These are phyloP conservation scores for Fregetta grallaria DNA, from an alignment of 2,113 vertebrate genomes.

Conservation along the genomic window DNA sequence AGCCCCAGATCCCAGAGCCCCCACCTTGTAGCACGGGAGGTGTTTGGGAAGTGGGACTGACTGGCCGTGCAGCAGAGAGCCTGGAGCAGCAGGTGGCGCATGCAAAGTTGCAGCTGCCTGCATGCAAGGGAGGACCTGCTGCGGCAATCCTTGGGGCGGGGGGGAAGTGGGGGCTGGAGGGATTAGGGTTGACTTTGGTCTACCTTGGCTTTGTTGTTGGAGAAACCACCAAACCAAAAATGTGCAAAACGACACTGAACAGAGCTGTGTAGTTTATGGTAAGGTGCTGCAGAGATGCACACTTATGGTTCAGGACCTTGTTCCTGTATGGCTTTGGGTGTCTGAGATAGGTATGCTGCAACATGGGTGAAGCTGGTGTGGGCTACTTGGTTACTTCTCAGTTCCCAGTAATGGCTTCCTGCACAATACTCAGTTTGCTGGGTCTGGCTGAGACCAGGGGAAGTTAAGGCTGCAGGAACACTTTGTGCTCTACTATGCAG, in stretches of 20 bases:
- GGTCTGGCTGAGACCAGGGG: background rate
- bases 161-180: background rate
- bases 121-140: background rate
- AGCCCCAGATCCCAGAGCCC: no score
- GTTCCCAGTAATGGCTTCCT: background rate
- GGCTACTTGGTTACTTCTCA: background rate
- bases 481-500: background rate
- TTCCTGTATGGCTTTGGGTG: background rate
- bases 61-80: background rate
- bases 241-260: background rate
- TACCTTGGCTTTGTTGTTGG: background rate
- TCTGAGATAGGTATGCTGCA: background rate
- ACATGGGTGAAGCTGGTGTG: background rate
- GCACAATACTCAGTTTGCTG: background rate
- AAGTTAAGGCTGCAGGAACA: background rate
- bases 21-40: accelerated
- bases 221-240: background rate
- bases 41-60: background rate
- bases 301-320: background rate
- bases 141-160: accelerated
- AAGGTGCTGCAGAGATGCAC: background rate
- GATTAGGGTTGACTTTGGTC: background rate
- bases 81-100: background rate
- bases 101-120: background rate
- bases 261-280: background rate